Evolutionary conservation across 2,888 invertebrate species (phyloP).

Genomic region (Drosophila birchii): DNA sequence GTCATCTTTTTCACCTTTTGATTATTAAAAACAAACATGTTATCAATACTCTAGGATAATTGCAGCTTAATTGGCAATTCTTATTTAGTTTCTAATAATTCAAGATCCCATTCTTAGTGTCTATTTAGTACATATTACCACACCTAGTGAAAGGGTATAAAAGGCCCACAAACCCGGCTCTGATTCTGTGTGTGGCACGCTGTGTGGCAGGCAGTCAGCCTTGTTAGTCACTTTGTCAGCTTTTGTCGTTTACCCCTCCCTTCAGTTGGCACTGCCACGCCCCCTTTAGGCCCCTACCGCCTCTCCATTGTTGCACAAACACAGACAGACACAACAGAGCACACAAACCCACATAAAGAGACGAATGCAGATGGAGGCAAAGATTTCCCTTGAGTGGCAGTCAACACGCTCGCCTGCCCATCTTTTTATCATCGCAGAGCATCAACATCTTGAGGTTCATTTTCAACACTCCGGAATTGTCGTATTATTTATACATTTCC

Average conservation of each 20-base stretch:
- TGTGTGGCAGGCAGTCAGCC: constrained; percentile 51
- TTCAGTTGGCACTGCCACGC: constrained; percentile 6
- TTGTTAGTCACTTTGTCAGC: constrained; percentile 71
- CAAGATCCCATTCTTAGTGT: rapidly evolving
- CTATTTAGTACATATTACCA: not conserved
- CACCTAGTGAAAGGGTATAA: not conserved
- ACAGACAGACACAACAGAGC: constrained; percentile 4
- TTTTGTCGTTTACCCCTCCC: constrained; percentile 45
- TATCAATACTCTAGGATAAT: not conserved
- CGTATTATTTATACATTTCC: constrained; percentile 45
- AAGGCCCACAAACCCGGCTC: constrained; percentile 27
- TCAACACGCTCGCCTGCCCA: constrained; percentile 49
- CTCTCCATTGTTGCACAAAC: constrained; percentile 36
- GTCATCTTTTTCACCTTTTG: not conserved
- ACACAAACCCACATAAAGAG: constrained; percentile 19
- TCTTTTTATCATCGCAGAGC: constrained; percentile 31
- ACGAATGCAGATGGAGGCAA: constrained; percentile 33
- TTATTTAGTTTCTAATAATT: not conserved
- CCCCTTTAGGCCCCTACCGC: constrained; percentile 11
- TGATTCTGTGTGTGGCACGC: constrained; percentile 16
- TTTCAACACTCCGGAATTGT: constrained; percentile 58
- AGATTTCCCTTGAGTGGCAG: constrained; percentile 64
- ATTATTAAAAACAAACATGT: not conserved
- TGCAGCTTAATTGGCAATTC: not conserved
- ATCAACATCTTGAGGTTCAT: constrained; percentile 36